Percentiles rank a stretch among this genome's conserved stretches.
Conservation (phyloP, 2,888 invertebrate species). For the Diadromus collaris region DNA sequence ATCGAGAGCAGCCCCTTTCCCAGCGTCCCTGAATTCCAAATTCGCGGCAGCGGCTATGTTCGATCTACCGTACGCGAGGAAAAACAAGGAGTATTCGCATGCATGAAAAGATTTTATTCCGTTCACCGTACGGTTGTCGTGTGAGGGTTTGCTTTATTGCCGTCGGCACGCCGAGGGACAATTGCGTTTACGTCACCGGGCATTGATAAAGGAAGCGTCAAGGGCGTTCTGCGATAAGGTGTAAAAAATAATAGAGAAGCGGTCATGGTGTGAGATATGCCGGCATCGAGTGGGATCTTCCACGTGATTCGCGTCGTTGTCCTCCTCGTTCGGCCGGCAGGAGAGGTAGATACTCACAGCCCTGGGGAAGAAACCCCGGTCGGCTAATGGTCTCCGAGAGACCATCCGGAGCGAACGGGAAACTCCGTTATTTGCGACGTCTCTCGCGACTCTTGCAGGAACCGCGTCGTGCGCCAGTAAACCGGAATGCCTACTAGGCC, state of each 20-base stretch:
- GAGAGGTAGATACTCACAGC: conserved; percentile 15
- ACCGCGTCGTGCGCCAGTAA: conserved; percentile 41
- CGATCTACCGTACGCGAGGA: not conserved
- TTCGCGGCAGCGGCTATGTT: not conserved
- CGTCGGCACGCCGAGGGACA: conserved; percentile 2
- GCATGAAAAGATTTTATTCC: not conserved
- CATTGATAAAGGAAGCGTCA: conserved; percentile 11
- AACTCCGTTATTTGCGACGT: conserved; percentile 64
- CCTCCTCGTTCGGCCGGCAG: conserved; percentile 48
- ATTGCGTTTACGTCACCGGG: conserved; percentile 19
- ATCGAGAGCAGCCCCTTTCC: not conserved
- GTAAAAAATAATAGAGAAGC: conserved; percentile 24
- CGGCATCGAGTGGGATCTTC: conserved; percentile 58
- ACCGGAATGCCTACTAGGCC: conserved; percentile 61
- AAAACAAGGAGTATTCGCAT: not conserved
- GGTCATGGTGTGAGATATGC: conserved; percentile 12
- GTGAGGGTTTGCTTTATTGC: not conserved
- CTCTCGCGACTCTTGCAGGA: conserved; percentile 53
- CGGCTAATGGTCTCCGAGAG: conserved; percentile 66
- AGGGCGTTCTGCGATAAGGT: conserved; percentile 24
- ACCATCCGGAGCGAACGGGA: conserved; percentile 61
- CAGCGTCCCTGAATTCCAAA: not conserved
- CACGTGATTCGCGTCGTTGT: conserved; percentile 49
- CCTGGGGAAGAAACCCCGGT: conserved; percentile 58
- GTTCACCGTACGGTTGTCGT: not conserved